phyloP scores from a whole-genome alignment of 1,140 invertebrate genomes.

The Rhysida immarginata region DNA sequence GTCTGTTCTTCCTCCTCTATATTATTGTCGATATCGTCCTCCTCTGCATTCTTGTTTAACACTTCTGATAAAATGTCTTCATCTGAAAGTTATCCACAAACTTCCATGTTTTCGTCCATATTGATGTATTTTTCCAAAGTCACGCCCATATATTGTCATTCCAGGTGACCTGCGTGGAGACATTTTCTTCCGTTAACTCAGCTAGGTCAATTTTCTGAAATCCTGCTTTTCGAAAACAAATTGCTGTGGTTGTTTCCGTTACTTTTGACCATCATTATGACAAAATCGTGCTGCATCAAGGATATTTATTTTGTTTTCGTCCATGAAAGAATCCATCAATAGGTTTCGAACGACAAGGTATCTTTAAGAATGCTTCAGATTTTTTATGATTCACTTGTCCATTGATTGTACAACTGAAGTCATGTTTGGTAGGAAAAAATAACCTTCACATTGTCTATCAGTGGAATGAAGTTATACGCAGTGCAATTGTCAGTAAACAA shows the following conservation, averaged over 20 bases:
- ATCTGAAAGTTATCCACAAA: not conserved
- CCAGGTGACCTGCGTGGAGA: not conserved
- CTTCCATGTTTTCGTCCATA: not conserved
- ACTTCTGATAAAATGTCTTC: not conserved
- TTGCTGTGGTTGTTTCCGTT: not conserved
- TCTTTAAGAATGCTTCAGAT: not conserved
- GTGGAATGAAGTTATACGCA: not conserved
- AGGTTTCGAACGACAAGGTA: not conserved
- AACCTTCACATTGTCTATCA: conserved; percentile 6
- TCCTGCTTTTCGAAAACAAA: not conserved
- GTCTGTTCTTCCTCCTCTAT: not conserved
- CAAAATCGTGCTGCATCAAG: not conserved
- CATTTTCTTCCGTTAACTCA: not conserved
- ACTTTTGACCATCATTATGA: conserved; percentile 11
- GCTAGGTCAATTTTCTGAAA: not conserved
- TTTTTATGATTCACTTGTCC: not conserved
- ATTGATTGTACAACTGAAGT: conserved; percentile 3
- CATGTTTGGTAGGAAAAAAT: conserved; percentile 6
- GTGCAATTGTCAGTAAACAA: conserved; percentile 2
- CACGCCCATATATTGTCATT: not conserved
- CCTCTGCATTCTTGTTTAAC: not conserved
- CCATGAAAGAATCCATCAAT: not conserved
- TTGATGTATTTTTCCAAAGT: not conserved
- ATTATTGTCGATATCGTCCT: not conserved
- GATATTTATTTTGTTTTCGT: not conserved